phyloP scores from a whole-genome alignment of 64 coral and sea anemone species.

The Pocillopora verrucosa region DNA sequence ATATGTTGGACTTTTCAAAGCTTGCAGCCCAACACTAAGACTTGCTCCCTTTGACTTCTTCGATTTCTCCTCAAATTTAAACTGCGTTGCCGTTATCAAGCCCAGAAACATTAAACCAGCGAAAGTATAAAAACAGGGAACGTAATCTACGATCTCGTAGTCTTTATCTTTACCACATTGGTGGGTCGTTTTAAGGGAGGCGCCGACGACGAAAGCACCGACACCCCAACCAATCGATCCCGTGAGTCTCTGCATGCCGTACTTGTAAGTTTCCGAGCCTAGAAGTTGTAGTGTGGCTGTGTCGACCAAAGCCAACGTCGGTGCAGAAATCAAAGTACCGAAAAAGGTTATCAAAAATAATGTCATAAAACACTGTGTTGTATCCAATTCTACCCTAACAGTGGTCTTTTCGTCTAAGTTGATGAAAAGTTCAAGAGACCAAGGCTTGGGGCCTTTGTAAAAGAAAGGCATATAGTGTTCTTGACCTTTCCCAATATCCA shows the following conservation, averaged over 20 bases:
- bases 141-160: conserved; percentile 95
- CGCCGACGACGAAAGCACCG: conserved; percentile 94
- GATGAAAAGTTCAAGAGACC: conserved; percentile 79
- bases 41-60: conserved; percentile 63
- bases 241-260: conserved; percentile 96
- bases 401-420: conserved; percentile 59
- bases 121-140: conserved; percentile 98
- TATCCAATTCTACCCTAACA: conserved; percentile 74
- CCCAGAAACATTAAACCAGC: conserved; percentile 89
- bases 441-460: conserved; percentile 90
- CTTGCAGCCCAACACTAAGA: conserved; percentile 83
- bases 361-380: conserved; percentile 84
- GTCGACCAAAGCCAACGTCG: conserved; percentile 88
- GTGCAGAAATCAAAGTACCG: conserved; percentile 90
- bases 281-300: conserved; percentile 94
- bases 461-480: conserved; percentile 51
- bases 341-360: conserved; percentile 95
- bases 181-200: conserved; percentile 86
- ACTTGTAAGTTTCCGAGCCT: conserved; percentile 89
- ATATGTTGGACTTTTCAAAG: conserved; percentile 92
- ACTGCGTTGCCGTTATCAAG: conserved; percentile 76
- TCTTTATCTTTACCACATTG: conserved; percentile 84
- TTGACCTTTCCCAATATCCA: conserved; percentile 63
- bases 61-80: conserved; percentile 87
- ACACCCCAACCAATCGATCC: conserved; percentile 98